These are phyloP conservation scores for Muscicapa comitata DNA, from an alignment of 2,797 vertebrate species.

Conservation along the genomic window DNA sequence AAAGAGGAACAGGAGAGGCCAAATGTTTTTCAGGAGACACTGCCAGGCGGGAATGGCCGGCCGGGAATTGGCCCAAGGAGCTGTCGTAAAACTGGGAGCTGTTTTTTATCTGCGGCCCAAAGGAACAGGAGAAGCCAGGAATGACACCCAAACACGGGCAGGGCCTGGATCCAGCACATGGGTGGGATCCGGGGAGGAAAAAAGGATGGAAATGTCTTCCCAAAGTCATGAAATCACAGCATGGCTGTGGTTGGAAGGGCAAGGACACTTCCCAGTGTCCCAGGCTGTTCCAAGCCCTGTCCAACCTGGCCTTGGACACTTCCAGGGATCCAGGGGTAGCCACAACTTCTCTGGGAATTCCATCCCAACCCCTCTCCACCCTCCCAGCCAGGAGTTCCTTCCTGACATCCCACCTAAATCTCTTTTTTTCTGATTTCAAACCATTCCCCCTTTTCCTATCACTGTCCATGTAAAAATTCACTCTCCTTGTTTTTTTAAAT, in stretches of 20 bases:
- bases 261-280: accelerated
- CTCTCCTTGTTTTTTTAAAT: too few species aligned
- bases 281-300: accelerated
- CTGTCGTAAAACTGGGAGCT: background rate
- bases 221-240: accelerated
- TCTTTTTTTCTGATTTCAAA: background rate
- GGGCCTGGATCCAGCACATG: accelerated
- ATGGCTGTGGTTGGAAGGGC: accelerated
- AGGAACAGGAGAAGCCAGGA: accelerated
- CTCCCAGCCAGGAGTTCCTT: background rate
- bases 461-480: accelerated
- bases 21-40: background rate
- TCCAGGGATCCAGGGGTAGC: background rate
- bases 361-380: background rate
- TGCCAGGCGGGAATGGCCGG: background rate
- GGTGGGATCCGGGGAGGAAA: accelerated
- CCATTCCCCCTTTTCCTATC: background rate
- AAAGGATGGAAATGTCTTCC: background rate
- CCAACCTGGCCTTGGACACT: accelerated
- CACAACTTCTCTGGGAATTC: background rate
- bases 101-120: background rate
- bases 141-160: background rate
- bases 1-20: background rate
- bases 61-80: background rate
- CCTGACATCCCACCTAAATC: background rate